A percentile compares a stretch with the other conserved stretches of the same genome.
These are phyloP conservation scores for Odontothrips loti DNA, from an alignment of 2,888 invertebrate species.

Conservation along the genomic window DNA sequence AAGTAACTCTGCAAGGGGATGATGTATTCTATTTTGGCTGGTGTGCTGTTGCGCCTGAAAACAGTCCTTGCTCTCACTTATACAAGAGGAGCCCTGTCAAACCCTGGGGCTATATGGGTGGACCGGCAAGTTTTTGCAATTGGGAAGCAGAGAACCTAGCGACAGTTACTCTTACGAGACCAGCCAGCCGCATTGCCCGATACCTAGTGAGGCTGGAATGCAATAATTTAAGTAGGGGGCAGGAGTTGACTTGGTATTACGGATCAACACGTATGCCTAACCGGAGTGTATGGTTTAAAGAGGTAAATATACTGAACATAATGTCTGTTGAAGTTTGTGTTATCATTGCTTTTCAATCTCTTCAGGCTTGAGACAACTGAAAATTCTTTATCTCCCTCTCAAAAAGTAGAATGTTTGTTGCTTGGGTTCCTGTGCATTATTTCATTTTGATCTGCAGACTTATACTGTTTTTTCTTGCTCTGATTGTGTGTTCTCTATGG, in stretches of 20 bases:
- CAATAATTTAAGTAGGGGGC: background rate
- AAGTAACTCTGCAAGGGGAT: background rate
- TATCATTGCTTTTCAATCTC: background rate
- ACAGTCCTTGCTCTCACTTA: background rate
- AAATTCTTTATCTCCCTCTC: too few relatives aligned
- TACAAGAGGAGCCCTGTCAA: slow-evolving; percentile 1
- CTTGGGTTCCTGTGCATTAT: too few relatives aligned
- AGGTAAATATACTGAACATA: background rate
- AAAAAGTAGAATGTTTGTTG: too few relatives aligned
- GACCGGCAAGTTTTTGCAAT: background rate
- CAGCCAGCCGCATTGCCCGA: background rate
- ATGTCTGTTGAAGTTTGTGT: background rate
- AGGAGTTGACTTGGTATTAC: background rate
- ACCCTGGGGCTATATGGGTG: background rate
- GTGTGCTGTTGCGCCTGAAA: background rate
- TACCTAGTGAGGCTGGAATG: background rate
- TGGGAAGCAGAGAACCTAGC: background rate
- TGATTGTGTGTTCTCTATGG: too few relatives aligned
- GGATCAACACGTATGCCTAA: background rate
- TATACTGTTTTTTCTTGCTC: too few relatives aligned
- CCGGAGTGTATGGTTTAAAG: background rate
- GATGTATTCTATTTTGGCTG: background rate
- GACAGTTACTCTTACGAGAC: background rate
- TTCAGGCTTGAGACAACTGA: too few relatives aligned
- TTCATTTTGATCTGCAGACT: too few relatives aligned